phyloP scores from a whole-genome alignment of 2,113 vertebrate species.

The Salvelinus sp. region DNA sequence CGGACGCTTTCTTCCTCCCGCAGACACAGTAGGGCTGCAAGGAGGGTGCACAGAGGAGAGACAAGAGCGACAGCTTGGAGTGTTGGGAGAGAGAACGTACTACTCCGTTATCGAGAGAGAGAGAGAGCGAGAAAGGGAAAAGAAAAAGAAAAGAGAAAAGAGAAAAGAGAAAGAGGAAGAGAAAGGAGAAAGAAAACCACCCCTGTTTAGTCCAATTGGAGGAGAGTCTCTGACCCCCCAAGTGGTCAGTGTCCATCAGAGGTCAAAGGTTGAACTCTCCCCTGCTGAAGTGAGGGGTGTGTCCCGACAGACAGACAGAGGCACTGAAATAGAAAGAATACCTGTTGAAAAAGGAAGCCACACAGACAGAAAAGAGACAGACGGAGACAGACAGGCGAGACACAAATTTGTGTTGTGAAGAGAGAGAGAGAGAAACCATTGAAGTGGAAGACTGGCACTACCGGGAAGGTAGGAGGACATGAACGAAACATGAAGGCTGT shows the following conservation, averaged over 20 bases:
- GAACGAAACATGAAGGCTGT: conserved; percentile 64
- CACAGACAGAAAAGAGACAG: conserved; percentile 48
- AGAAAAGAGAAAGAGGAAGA: conserved; percentile 19
- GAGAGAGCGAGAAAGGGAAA: not conserved
- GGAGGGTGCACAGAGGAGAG: conserved; percentile 19
- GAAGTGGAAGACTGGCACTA: conserved; percentile 56
- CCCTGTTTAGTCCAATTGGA: conserved; percentile 55
- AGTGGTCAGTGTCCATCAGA: conserved; percentile 53
- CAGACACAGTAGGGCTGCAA: conserved; percentile 22
- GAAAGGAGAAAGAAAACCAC: conserved; percentile 51
- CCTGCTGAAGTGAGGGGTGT: conserved; percentile 43
- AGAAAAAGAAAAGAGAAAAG: not conserved
- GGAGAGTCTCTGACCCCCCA: conserved; percentile 23
- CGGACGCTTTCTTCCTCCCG: conserved; percentile 46
- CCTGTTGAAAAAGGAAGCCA: conserved; percentile 63
- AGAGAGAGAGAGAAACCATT: conserved; percentile 55
- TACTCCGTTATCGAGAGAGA: conserved; percentile 31
- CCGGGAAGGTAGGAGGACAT: conserved; percentile 34
- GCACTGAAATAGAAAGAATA: conserved; percentile 79
- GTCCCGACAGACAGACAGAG: conserved; percentile 66
- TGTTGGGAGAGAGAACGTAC: conserved; percentile 33
- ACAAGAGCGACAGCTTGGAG: conserved; percentile 26
- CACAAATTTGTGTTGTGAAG: conserved; percentile 34
- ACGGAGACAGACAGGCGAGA: conserved; percentile 42
- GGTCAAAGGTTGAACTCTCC: conserved; percentile 55